Percentiles rank a stretch among this genome's conserved stretches.
These are phyloP conservation scores for Takifugu rubripes DNA, from an alignment of 2,797 vertebrate species.

Conservation along the genomic window DNA sequence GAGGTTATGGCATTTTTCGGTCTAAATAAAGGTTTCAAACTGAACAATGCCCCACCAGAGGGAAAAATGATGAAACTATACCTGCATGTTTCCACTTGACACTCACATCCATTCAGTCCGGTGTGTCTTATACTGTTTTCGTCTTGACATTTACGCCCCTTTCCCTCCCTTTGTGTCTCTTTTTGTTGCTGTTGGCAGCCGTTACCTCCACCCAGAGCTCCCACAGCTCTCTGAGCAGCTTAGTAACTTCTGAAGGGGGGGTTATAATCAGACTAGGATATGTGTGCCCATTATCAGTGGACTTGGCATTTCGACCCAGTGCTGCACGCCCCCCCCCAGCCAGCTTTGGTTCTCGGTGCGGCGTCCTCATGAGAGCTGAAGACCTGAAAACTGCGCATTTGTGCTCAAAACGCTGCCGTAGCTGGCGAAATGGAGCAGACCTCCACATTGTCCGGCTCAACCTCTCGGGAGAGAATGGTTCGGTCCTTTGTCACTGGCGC, in stretches of 20 bases:
- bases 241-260: constrained; percentile 27
- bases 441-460: too few species aligned
- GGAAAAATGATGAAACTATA: too few species aligned
- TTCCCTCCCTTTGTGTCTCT: constrained; percentile 15
- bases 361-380: neutral
- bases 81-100: too few species aligned
- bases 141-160: constrained; percentile 4
- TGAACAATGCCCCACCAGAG: too few species aligned
- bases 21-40: too few species aligned
- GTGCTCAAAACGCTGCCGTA: neutral
- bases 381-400: neutral
- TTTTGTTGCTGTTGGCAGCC: constrained; percentile 28
- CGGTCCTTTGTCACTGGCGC: too few species aligned
- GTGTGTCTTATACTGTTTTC: constrained; percentile 10
- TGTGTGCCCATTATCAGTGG: constrained; percentile 14
- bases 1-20: too few species aligned
- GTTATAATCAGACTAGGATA: constrained; percentile 21
- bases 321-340: constrained; percentile 6
- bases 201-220: constrained; percentile 20
- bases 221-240: constrained; percentile 23
- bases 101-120: neutral
- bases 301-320: constrained; percentile 14
- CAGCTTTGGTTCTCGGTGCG: neutral
- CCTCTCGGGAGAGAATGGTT: too few species aligned
- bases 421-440: neutral